These are phyloP conservation scores for Machimus atricapillus DNA, from an alignment of 2,888 invertebrate genomes.

Conservation along the genomic window DNA sequence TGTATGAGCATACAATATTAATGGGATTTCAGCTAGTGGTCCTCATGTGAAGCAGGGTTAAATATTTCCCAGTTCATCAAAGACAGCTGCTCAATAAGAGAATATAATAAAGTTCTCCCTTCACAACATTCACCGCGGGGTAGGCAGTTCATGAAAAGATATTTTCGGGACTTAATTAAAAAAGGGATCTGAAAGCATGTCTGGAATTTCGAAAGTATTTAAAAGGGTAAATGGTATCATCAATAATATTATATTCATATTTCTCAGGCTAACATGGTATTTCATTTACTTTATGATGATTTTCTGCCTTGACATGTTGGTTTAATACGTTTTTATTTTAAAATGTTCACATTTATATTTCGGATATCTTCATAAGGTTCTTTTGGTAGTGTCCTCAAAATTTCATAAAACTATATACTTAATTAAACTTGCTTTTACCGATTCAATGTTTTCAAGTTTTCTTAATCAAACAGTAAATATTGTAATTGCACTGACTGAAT, in stretches of 20 bases:
- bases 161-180: neutral
- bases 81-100: neutral
- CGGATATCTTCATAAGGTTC: neutral
- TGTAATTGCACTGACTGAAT: neutral
- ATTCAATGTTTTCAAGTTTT: too few species aligned
- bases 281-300: neutral
- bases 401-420: too few species aligned
- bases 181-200: neutral
- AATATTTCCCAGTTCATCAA: neutral
- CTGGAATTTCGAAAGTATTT: neutral
- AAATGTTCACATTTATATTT: neutral
- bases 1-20: neutral
- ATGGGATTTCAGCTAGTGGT: neutral
- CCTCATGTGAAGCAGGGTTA: neutral
- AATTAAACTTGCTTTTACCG: too few species aligned
- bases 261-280: neutral
- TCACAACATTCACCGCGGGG: neutral
- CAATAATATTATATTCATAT: neutral
- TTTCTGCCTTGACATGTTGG: neutral
- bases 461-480: neutral
- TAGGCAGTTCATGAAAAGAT: neutral
- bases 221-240: neutral
- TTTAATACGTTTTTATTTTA: neutral
- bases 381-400: neutral
- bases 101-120: neutral